Conservation (phyloP, 1,140 invertebrate genomes). For the Coptotermes formosanus region DNA sequence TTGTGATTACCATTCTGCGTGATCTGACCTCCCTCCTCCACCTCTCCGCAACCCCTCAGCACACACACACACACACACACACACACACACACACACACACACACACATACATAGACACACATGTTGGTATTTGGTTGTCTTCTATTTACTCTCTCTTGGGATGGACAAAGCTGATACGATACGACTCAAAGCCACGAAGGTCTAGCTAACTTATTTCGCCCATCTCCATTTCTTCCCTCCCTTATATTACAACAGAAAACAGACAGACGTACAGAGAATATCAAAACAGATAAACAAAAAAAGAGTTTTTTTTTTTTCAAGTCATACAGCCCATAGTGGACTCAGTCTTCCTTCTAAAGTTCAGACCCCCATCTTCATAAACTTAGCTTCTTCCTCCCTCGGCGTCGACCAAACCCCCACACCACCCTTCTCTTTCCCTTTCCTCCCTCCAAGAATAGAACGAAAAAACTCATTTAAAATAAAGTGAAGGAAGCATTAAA, state of each 20-base stretch:
- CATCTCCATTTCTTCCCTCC: neutral
- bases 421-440: neutral
- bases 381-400: neutral
- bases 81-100: constrained; percentile 16
- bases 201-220: neutral
- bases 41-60: neutral
- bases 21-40: constrained; percentile 34
- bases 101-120: neutral
- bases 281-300: constrained; percentile 5
- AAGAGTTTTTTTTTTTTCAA: neutral
- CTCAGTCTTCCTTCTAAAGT: neutral
- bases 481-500: constrained; percentile 33
- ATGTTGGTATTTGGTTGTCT: constrained; percentile 13
- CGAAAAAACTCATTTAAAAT: constrained; percentile 32
- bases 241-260: constrained; percentile 2
- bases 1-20: constrained; percentile 49
- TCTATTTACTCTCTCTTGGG: constrained; percentile 8
- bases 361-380: neutral
- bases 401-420: neutral
- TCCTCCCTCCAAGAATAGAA: neutral
- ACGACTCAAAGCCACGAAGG: neutral
- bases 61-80: neutral
- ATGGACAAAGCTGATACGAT: neutral
- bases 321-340: neutral
- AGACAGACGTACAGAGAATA: constrained; percentile 1